Evolutionary conservation across 2,888 invertebrate species (phyloP).

Genomic region (Agapostemon virescens): DNA sequence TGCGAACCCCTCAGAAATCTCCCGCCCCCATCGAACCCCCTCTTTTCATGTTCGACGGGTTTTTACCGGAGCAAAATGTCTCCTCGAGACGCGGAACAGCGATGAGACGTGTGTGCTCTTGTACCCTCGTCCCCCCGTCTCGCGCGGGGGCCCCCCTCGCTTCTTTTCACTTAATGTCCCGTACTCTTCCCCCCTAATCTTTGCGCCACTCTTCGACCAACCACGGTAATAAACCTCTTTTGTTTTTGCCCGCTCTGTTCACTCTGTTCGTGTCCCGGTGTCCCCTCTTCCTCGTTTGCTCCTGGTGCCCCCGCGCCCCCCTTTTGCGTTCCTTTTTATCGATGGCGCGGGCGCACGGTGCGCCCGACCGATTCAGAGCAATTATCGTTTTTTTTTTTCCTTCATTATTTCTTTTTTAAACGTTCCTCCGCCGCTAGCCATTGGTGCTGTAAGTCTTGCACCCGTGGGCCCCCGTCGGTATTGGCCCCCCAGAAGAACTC

Average conservation of each 20-base stretch:
- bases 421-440: neutral
- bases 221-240: slow-evolving; percentile 73
- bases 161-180: slow-evolving; percentile 43
- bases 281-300: neutral
- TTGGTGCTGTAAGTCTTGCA: slow-evolving; percentile 8
- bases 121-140: slow-evolving; percentile 26
- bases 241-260: slow-evolving; percentile 69
- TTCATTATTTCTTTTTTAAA: slow-evolving; percentile 2
- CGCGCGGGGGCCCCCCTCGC: neutral
- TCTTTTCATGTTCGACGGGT: slow-evolving; percentile 28
- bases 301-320: neutral
- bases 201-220: slow-evolving; percentile 49
- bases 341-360: neutral
- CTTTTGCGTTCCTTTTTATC: slow-evolving; percentile 35
- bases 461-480: neutral
- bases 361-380: slow-evolving; percentile 26
- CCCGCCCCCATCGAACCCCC: slow-evolving; percentile 18
- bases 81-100: slow-evolving; percentile 42
- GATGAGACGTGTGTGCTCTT: slow-evolving; percentile 49
- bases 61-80: slow-evolving; percentile 52
- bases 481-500: neutral
- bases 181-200: slow-evolving; percentile 32
- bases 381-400: slow-evolving; percentile 30
- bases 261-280: slow-evolving; percentile 39
- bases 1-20: slow-evolving; percentile 29